Conservation (phyloP, 2,797 vertebrate species). For the Lacerta agilis region DNA sequence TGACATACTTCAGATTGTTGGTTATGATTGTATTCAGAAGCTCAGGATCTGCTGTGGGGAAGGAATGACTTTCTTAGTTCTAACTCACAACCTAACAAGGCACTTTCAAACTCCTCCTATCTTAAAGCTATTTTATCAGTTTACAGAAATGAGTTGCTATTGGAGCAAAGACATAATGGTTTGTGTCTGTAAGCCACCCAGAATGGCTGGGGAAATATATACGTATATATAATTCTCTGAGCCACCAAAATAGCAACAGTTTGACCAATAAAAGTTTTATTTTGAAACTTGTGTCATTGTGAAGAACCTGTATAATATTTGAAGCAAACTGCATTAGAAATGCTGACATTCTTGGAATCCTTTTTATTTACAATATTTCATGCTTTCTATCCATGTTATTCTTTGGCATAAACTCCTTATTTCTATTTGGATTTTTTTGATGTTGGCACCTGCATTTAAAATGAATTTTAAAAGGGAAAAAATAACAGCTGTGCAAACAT, state of each 20-base stretch:
- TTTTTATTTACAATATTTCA: constrained; percentile 15
- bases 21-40: not conserved
- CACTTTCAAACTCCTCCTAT: not conserved
- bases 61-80: not conserved
- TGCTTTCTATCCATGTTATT: constrained; percentile 18
- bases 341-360: constrained; percentile 37
- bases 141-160: not conserved
- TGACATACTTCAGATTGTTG: not conserved
- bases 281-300: not conserved
- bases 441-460: constrained; percentile 56
- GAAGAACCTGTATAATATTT: not conserved
- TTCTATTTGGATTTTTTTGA: constrained; percentile 53
- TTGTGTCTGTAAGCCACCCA: not conserved
- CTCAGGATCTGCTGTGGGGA: not conserved
- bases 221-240: not conserved
- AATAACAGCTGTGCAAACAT: constrained; percentile 66
- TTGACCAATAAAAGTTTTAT: constrained; percentile 21
- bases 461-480: constrained; percentile 47
- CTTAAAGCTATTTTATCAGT: not conserved
- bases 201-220: too few species aligned
- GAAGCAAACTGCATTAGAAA: not conserved
- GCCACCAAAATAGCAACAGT: constrained; percentile 12
- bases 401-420: constrained; percentile 20
- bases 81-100: not conserved
- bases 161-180: not conserved